Base-by-base conservation (phyloP, 2,797 vertebrate species). In the Lateolabrax maculatus region DNA sequence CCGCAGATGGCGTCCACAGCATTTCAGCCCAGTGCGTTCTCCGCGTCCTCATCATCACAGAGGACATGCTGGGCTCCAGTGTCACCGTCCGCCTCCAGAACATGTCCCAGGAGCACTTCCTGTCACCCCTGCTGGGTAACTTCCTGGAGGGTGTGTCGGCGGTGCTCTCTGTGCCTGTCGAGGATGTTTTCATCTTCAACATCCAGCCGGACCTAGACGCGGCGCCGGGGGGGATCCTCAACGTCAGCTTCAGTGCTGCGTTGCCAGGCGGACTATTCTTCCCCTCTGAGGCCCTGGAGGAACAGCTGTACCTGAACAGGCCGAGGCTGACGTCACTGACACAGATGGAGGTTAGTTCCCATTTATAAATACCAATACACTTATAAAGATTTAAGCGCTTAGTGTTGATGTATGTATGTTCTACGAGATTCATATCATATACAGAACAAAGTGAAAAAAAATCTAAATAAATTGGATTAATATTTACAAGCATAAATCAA, bases 21-120 rank as follows among this genome's bases (percentile, higher is more conserved):
- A 94, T 99, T 80, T 98, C 98, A 0, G 98, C 98, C 1, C 97
- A 99, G 91, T 99, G 98, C 0, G 92, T 98, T 58, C 95, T 99
- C 65, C 96, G 96, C 0, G 97, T 99, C 75, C 95, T 98, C 87
- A 97, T 99, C 95, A 99, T 99, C 94, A 99, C 98, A 0, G 98
- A 99, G 91, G 97, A 99, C 93, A 94, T 99, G 97, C 81, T 99
- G 85, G 97, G 97, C 88, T 99, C 97, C 95, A 99, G 98, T 61
- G 96, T 99, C 83, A 99, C 98, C 0, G 98, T 99, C 77, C 97
- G 98, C 6, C 95, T 99, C 27, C 97, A 99, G 92, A 99, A 99
- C 93, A 99, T 99, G 97, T 98, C 98, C 92, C 98, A 99, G 95
- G 98, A 99, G 90, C 96, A 96, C 62, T 99, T 99, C 92, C 95